Percentiles rank a stretch among this genome's conserved stretches.
phyloP scores from a whole-genome alignment of 2,797 vertebrate genomes.

The Columba guinea region DNA sequence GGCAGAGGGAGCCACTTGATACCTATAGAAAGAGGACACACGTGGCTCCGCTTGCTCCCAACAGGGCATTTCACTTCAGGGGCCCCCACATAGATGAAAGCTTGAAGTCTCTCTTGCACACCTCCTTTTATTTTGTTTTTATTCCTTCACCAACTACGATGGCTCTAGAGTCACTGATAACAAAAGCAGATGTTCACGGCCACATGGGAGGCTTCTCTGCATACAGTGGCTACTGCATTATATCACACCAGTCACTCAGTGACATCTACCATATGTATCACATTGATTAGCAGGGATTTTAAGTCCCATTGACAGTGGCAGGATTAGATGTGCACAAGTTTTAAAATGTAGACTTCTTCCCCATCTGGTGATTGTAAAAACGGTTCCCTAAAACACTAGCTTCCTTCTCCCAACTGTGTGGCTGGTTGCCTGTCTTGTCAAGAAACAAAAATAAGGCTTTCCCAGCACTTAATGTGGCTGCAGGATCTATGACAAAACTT shows the following conservation, averaged over 20 bases:
- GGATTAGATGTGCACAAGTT: constrained; percentile 28
- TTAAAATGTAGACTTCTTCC: background rate
- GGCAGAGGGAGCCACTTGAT: background rate
- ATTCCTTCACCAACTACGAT: background rate
- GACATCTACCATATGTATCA: constrained; percentile 46
- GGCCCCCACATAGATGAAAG: background rate
- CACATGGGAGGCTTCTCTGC: constrained; percentile 29
- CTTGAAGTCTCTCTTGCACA: background rate
- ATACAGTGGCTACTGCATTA: constrained; percentile 50
- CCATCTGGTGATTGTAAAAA: background rate
- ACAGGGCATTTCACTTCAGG: background rate
- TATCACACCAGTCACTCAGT: background rate
- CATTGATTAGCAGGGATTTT: constrained; percentile 18
- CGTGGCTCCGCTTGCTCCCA: background rate
- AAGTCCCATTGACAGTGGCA: constrained; percentile 25
- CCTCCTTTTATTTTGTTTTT: constrained; percentile 24
- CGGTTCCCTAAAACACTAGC: background rate
- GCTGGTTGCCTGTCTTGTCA: background rate
- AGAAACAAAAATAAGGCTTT: background rate
- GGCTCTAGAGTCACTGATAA: background rate
- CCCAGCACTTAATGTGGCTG: background rate
- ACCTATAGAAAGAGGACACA: background rate
- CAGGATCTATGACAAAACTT: background rate
- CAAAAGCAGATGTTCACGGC: constrained; percentile 61
- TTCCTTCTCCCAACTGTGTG: background rate